Evolutionary conservation across 2,888 invertebrate species (phyloP), one percentile per base, ranked within the genome.

Genomic region (Philereme vetulata): DNA sequence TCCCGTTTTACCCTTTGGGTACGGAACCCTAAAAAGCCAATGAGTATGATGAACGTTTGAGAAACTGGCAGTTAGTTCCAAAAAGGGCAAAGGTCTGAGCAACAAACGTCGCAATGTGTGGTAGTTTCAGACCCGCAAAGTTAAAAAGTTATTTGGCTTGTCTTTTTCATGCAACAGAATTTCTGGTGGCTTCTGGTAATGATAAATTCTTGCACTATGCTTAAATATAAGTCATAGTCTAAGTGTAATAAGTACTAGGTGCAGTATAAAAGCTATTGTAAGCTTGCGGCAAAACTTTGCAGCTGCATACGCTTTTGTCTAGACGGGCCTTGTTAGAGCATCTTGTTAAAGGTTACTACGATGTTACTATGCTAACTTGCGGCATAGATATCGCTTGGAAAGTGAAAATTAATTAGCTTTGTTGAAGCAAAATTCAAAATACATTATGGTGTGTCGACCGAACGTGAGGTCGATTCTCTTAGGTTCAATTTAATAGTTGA

Each of bases 291-390:
- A 58, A 57, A 65, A 67, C 62, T 70, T 70, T 59, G 52, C 44
- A 50, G 43, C 52, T 21, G 57, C 52, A 49, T 46, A 46, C 50
- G 65, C 67, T 66, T 66, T 70, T 70, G 67, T 67, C 60, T 70
- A 56, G 57, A 51, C 64, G 51, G 47, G 55, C 56, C 62, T 61
- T 60, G 60, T 56, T 61, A 46, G 44, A 61, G 56, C 56, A 53
- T 53, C 62, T 62, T 50, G 66, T 60, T 67, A 64, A 58, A 64
- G 51, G 63, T 65, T 56, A 56, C 61, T 51, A 53, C 49, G 53
- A 63, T 51, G 60, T 60, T 56, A 55, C 60, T 64, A 55, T 45
- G 40, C 48, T 53, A 65, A 63, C 63, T 65, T 63, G 58, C 8
- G 51, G 53, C 49, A 47, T 43, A 43, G 59, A 47, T 43, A 43